Base-by-base conservation (phyloP, 2,888 invertebrate species). In the Synanthedon andrenaeformis region DNA sequence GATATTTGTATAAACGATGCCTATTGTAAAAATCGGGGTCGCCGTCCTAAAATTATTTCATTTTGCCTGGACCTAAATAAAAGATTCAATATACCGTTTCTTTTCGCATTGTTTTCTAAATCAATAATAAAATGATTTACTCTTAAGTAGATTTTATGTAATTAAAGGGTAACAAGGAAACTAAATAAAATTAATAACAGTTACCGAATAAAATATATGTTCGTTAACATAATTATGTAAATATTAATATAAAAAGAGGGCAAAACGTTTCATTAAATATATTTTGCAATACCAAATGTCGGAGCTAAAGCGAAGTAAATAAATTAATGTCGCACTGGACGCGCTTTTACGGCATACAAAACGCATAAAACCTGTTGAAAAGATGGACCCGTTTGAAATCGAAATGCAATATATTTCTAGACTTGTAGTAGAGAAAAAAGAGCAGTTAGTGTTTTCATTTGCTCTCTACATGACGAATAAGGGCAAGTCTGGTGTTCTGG, bases 331-430 rank as follows among this genome's bases (percentile, higher is more conserved):
- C 49, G 28, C 50, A 48, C 23, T 23, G 28, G n/a, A 42, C 19
- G 41, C 14, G 50, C 54, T 35, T 14, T 12, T 19, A 17, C 51
- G 57, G 57, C 57, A 57, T 57, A 55, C 51, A 42, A 53, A 55
- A 49, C 19, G 45, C 13, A 52, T 48, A 42, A 57, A 54, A 54
- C 52, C 10, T 13, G 41, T 48, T 11, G 51, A 51, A 14, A 45
- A 42, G 23, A 42, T 14, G 49, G 19, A 49, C 17, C 12, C 23
- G 49, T 49, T 49, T 17, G 14, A 49, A 49, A 49, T 19, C 49
- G 49, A 19, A 49, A 49, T 23, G 23, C 49, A 8, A 49, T 49
- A 49, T 19, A 49, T 49, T 45, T 45, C 45, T 12, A 49, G 49
- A 49, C 49, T 49, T 19, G 49, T 49, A n/a, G 45, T 14, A 14